Percentiles rank a stretch among this genome's conserved stretches.
Conservation (phyloP, 2,888 invertebrate species). For the Coleophora deauratella region DNA sequence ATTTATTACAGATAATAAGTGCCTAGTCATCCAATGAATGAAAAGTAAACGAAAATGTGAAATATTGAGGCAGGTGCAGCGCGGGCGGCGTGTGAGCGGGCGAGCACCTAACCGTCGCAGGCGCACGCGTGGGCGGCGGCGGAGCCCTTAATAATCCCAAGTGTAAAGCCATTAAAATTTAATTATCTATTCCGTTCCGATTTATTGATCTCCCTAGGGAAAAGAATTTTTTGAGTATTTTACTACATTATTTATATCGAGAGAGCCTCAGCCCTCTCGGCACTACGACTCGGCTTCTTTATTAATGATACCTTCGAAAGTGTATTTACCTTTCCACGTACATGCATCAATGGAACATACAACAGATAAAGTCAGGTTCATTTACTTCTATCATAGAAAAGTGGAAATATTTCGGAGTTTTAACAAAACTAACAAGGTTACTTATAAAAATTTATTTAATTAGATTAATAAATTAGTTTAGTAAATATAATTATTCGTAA, state of each 20-base stretch:
- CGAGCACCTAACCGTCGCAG: no score
- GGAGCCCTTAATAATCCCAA: constrained; percentile 39
- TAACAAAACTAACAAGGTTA: no score
- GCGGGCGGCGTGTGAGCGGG: constrained; percentile 4
- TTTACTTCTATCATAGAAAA: no score
- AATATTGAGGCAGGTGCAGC: background rate
- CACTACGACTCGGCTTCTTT: constrained; percentile 7
- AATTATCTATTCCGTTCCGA: constrained; percentile 46
- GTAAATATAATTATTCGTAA: no score
- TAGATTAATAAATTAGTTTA: no score
- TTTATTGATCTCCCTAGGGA: constrained; percentile 52
- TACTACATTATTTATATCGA: constrained; percentile 21
- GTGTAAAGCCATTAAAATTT: constrained; percentile 52
- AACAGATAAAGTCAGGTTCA: no score
- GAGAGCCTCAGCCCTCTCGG: no score
- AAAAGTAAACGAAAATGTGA: constrained; percentile 1
- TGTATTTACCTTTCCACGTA: background rate
- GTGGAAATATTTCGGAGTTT: no score
- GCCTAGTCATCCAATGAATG: background rate
- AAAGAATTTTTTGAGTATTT: constrained; percentile 24
- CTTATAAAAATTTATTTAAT: no score
- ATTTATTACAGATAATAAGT: no score
- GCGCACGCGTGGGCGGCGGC: no score
- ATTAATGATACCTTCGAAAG: background rate
- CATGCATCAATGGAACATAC: no score